Base-by-base conservation (phyloP, 2,888 invertebrate species). In the Amblyteles armatorius region DNA sequence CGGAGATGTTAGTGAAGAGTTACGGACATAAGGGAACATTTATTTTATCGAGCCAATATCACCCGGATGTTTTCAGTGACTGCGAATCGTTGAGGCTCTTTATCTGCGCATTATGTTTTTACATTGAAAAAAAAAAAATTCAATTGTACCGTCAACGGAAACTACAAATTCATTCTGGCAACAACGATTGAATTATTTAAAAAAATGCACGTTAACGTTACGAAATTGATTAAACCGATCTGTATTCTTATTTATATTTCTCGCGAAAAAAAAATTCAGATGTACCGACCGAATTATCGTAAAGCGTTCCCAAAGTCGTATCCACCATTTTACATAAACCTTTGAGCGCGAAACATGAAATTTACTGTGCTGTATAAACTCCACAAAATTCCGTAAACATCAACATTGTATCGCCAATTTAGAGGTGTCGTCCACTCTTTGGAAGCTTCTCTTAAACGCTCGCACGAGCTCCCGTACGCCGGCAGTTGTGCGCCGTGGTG, bases 21-120 rank as follows among this genome's bases (percentile, higher is more conserved):
- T 50, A 50, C 63, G 48, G 29, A 65, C 65, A 50, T 33, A 36
- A 13, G n/a, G 11, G n/a, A 26, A 50, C 52, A 52, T 13, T 74
- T 74, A 33, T 76, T 76, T 67, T 40, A 52, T 76, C 22, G 76
- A 0, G 65, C 52, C 9, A 40, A 52, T 65, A 65, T 6, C 50
- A 16, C 48, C 13, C 11, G 26, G 16, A 65, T 29, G 29, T 63
- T 9, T 19, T 74, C 48, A 29, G 33, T n/a, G 29, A 33, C 63
- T 26, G 29, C 57, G 16, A 63, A 6, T 29, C 16, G 0, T 63
- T 33, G n/a, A 29, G 0, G n/a, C 2, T 63, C 33, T 63, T 63
- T 22, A 57, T 57, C 22, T 57, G 44, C 16, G 16, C 44, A 57
- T 26, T 2, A 57, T 3, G 22, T 57, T 57, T 57, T 57, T 57